Base-by-base conservation (phyloP, 1,140 invertebrate genomes). In the Panagrolaimus sp. region DNA sequence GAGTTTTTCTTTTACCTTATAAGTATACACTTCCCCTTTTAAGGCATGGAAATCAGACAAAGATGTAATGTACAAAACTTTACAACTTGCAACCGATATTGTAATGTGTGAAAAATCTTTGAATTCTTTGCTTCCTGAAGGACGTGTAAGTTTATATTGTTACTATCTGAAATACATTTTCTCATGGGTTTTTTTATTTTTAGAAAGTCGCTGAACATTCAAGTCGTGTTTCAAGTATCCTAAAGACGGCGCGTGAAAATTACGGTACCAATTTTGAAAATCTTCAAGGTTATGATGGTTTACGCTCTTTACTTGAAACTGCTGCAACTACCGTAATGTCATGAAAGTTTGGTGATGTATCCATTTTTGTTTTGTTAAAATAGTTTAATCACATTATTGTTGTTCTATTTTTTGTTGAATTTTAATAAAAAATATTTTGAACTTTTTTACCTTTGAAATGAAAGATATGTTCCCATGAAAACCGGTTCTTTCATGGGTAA, bases 71-170 rank as follows among this genome's bases (percentile, higher is more conserved):
- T 57, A 57, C 51, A 57, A 57, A 20, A 57, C 51, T 11, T 16
- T 57, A 14, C 51, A 57, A 57, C 51, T 25, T 25, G 51, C 51
- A 16, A 20, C 20, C 7, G 51, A 57, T 27, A 57, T 57, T 20
- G 51, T 57, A 20, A 23, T 57, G 8, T 20, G 20, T 25, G 51
- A 57, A 13, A 20, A 27, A 11, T 20, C n/a, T 57, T 57, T 57
- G 51, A 57, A 57, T 57, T 20, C 20, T 16, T 25, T 57, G 20
- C 27, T 57, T 20, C 20, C 51, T 57, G 51, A 57, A 25, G 51
- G 51, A n/a, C 20, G 27, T 11, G 51, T 57, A 23, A 13, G 16
- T 20, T n/a, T 57, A 20, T 16, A 20, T 2, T 1, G 20, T 20
- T 53, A n/a, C 9, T 9, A 2, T 53, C n/a, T n/a, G n/a, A n/a